Evolutionary conservation across 1,140 invertebrate genomes (phyloP).

Genomic region (Luehdorfia chinensis): DNA sequence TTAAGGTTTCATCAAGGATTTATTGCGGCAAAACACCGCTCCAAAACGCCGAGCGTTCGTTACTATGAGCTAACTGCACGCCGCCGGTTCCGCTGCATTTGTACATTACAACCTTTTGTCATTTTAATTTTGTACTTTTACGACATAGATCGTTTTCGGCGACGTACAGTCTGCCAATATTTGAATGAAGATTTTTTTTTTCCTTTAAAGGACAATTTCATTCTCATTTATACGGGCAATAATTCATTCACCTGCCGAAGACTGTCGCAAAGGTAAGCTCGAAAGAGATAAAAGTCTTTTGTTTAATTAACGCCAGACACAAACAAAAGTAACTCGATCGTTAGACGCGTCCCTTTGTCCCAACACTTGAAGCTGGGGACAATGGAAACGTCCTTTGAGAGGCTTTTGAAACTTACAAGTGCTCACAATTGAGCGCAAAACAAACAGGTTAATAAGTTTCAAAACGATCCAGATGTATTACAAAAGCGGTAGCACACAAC

Average conservation of each 20-base stretch:
- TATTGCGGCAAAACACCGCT: slow-evolving; percentile 75
- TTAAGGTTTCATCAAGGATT: slow-evolving; percentile 76
- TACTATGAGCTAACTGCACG: slow-evolving; percentile 70
- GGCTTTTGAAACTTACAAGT: slow-evolving; percentile 50
- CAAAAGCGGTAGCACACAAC: slow-evolving; percentile 72
- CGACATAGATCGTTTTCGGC: slow-evolving; percentile 35
- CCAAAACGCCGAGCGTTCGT: slow-evolving; percentile 66
- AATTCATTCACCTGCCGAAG: slow-evolving; percentile 50
- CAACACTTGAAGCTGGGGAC: slow-evolving; percentile 34
- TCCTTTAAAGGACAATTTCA: slow-evolving; percentile 17
- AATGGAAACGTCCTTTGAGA: slow-evolving; percentile 58
- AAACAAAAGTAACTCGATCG: slow-evolving; percentile 71
- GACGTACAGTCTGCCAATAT: slow-evolving; percentile 46
- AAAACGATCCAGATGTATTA: slow-evolving; percentile 76
- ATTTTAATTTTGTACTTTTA: slow-evolving; percentile 30
- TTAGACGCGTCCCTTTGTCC: slow-evolving; percentile 58
- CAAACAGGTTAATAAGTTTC: slow-evolving; percentile 75
- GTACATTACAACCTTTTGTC: slow-evolving; percentile 56
- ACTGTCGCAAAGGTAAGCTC: slow-evolving; percentile 40
- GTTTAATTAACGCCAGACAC: slow-evolving; percentile 63
- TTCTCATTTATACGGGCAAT: slow-evolving; percentile 24
- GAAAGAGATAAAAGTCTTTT: slow-evolving; percentile 49
- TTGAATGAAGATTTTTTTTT: slow-evolving; percentile 29
- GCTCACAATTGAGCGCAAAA: slow-evolving; percentile 59
- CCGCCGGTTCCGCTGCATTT: slow-evolving; percentile 66